Base-by-base conservation (phyloP, 2,888 invertebrate species). In the Apantesis nais region DNA sequence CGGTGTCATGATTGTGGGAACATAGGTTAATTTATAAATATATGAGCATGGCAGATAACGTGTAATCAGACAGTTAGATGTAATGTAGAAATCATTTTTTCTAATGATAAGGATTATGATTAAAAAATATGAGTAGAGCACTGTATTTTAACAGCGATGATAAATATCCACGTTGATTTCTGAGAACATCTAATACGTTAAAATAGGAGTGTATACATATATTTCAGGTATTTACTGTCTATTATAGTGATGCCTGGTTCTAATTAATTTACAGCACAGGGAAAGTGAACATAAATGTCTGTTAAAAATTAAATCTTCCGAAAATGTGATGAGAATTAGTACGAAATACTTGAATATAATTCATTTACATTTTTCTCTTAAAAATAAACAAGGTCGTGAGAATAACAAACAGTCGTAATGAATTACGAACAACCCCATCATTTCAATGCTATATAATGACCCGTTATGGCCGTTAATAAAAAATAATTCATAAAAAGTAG, bases 361-460 rank as follows among this genome's bases (percentile, higher is more conserved):
- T 64, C 66, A 75, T 66, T 70, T 69, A 74, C 61, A 77, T 77
- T 79, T 74, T 80, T 79, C 76, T 77, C 80, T 78, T 81, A 83
- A 80, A 52, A 85, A 84, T 81, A 81, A 84, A 83, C 78, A 84
- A 77, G 75, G 81, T 78, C 92, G 93, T 95, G 94, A 89, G 94
- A 94, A 94, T 87, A 85, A 91, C 92, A 94, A 94, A 94, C 89
- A 95, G 86, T 84, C 79, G 83, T 91, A 91, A 92, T 89, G 90
- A 92, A 90, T 90, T 88, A 87, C 70, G 72, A 62, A 71, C 90
- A 90, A 89, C 93, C 93, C 92, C 87, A 85, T 85, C 84, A 85
- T 85, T 89, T 91, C 85, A 92, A 92, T 92, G 84, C 87, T 82
- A 86, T 91, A 91, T 93, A 93, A 93, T 92, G 91, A 92, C 88